phyloP scores from a whole-genome alignment of 2,888 invertebrate genomes.

The Hydraecia micacea region DNA sequence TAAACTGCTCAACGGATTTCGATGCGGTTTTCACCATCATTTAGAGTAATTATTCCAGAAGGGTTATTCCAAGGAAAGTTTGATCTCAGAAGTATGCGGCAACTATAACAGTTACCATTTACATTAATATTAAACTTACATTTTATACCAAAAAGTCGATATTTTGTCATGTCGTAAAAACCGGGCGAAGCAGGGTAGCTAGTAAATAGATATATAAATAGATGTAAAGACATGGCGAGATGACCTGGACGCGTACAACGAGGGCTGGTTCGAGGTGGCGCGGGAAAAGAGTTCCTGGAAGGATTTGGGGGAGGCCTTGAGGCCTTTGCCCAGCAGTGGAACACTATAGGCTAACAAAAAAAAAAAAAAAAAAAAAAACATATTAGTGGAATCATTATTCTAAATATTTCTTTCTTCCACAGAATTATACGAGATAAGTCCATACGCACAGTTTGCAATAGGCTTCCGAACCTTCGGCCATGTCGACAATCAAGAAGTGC shows the following conservation, averaged over 20 bases:
- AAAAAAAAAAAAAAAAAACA: too few species aligned
- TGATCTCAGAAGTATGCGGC: neutral
- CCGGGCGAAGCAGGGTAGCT: too few species aligned
- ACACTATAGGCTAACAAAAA: too few species aligned
- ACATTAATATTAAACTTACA: neutral
- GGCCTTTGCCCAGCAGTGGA: too few species aligned
- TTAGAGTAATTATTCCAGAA: neutral
- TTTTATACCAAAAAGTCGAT: neutral
- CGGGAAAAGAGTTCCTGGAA: too few species aligned
- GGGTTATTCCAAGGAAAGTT: neutral
- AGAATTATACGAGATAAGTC: constrained; percentile 89
- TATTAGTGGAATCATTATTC: neutral
- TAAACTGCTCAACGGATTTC: too few species aligned
- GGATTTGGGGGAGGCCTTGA: too few species aligned
- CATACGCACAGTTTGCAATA: constrained; percentile 88
- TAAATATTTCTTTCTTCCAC: constrained; percentile 57
- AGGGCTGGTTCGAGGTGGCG: too few species aligned
- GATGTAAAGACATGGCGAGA: too few species aligned
- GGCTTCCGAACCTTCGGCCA: constrained; percentile 90
- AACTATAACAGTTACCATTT: neutral
- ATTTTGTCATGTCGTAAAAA: neutral
- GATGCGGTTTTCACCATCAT: neutral
- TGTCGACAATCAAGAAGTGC: constrained; percentile 87
- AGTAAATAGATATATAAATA: neutral
- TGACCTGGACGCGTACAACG: too few species aligned